Base-by-base conservation (phyloP, 2,888 invertebrate genomes). In the Trilocha varians region DNA sequence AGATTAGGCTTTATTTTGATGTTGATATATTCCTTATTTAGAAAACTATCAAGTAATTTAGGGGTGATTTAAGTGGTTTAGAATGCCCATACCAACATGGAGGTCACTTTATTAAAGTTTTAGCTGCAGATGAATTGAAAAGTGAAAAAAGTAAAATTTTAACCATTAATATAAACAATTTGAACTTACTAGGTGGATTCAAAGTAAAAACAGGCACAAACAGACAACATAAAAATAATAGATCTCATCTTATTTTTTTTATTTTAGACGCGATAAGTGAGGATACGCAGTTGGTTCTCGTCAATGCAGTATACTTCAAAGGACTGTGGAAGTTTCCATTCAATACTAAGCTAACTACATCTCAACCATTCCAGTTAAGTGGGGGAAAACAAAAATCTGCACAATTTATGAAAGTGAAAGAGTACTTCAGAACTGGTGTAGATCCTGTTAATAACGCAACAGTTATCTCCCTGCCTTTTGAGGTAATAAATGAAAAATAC, bases 271-370 rank as follows among this genome's bases (percentile, higher is more conserved):
- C 87, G 8, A 45, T 91, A 2, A 65, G 78, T 15, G 68, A 82
- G 11, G 85, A 88, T 1, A 77, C 89, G 5, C 86, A 89, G 48
- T 66, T 93, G 71, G 66, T 93, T 5, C 62, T 92, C 25, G 82
- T 89, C 4, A 94, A 92, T 57, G 91, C 91, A 2, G 72, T 93
- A 15, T 93, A 88, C 71, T 93, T 93, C 83, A 91, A 92, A 69
- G 93, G 93, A 0, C 61, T 87, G 0, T 94, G 93, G 93, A 75
- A 87, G 16, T 74, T 85, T 32, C 88, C 87, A 38, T 95, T 94
- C 62, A 79, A 87, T 5, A 66, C 73, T 14, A 77, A 87, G 38
- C 57, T 78, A 1, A 93, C 92, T 0, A 56, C 55, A 39, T 47
- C 63, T 0, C 82, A 75, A 5, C 70, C 74, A 11, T 95, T 95